Conservation (phyloP, 2,113 vertebrate genomes). For the Campylomormyrus numenius region DNA sequence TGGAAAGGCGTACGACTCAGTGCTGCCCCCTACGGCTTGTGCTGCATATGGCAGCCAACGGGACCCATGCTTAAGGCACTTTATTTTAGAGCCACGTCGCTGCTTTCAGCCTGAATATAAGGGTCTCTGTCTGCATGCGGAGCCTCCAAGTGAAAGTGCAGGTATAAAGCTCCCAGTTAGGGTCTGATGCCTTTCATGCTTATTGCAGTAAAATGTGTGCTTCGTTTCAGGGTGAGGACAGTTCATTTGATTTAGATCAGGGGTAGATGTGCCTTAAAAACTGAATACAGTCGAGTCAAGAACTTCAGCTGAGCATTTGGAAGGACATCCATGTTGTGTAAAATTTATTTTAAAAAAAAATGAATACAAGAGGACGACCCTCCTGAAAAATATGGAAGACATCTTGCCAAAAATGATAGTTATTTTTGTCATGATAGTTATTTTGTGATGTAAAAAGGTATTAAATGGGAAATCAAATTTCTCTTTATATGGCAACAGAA, state of each 20-base stretch:
- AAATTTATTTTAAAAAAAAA: background rate
- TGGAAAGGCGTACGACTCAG: background rate
- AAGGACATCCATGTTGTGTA: background rate
- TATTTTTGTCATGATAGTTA: too few species aligned
- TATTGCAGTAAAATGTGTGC: background rate
- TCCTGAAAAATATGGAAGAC: background rate
- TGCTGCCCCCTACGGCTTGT: background rate
- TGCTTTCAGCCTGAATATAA: background rate
- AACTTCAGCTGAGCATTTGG: background rate
- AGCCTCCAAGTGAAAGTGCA: background rate
- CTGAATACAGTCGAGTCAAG: background rate
- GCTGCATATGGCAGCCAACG: background rate
- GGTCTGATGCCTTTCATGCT: background rate
- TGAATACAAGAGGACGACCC: background rate
- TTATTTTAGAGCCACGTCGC: background rate
- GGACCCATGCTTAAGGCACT: background rate
- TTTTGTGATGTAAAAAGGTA: background rate
- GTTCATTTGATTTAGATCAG: background rate
- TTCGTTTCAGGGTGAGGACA: background rate
- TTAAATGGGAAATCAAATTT: background rate
- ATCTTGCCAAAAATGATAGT: background rate
- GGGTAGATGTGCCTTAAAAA: background rate
- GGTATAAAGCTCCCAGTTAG: background rate
- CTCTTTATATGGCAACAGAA: background rate
- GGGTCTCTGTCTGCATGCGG: background rate